Evolutionary conservation across 2,797 vertebrate genomes (phyloP).

Genomic region (Pipistrellus pygmaeus): DNA sequence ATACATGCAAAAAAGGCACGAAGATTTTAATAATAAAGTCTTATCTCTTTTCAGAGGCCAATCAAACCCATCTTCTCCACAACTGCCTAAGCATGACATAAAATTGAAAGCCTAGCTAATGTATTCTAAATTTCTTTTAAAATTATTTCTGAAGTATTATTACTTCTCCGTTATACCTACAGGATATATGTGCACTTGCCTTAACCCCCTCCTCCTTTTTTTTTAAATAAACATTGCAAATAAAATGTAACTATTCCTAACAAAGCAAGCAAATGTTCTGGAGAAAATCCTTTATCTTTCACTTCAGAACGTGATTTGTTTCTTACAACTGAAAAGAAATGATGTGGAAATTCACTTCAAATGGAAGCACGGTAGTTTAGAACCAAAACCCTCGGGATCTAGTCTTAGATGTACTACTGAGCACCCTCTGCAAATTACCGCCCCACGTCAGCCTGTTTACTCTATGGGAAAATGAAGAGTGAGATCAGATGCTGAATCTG

Average conservation of each 20-base stretch:
- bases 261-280: neutral
- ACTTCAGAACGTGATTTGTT: constrained; percentile 17
- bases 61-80: neutral
- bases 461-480: constrained; percentile 7
- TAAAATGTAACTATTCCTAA: neutral
- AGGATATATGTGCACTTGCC: neutral
- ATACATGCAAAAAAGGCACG: neutral
- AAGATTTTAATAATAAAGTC: neutral
- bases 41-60: neutral
- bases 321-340: neutral
- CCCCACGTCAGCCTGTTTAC: neutral
- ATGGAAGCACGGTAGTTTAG: neutral
- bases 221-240: neutral
- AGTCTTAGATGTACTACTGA: neutral
- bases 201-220: neutral
- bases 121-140: neutral
- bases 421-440: neutral
- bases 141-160: neutral
- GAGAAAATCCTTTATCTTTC: neutral
- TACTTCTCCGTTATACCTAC: neutral
- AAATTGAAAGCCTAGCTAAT: neutral
- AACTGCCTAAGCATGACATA: neutral
- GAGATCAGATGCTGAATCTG: neutral
- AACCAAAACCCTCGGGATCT: neutral
- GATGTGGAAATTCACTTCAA: constrained; percentile 17